Evolutionary conservation across 2,888 invertebrate species (phyloP).

Genomic region (Allolobophora icterica): DNA sequence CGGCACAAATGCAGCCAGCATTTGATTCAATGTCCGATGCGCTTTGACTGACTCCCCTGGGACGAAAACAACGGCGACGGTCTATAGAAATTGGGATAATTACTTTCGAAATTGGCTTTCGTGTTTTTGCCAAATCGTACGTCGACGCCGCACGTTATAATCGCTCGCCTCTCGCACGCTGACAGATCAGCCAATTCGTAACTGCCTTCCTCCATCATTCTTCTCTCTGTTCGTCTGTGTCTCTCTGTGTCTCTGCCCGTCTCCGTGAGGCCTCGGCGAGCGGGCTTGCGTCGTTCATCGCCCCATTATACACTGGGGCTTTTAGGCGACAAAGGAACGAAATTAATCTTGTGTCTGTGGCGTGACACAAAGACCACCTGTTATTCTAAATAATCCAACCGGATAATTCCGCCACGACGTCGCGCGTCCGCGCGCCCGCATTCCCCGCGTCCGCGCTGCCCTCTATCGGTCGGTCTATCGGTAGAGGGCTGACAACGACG

Average conservation of each 20-base stretch:
- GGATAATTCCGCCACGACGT: not conserved
- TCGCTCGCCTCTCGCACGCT: not conserved
- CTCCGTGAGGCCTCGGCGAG: not conserved
- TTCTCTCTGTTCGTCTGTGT: not conserved
- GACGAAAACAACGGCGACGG: not conserved
- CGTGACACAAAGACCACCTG: conserved; percentile 13
- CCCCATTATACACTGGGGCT: not conserved
- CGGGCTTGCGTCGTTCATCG: not conserved
- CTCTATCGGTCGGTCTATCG: not conserved
- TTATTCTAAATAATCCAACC: conserved; percentile 3
- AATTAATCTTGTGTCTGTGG: conserved; percentile 13
- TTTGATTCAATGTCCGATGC: not conserved
- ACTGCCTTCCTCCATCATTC: not conserved
- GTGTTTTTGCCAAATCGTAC: not conserved
- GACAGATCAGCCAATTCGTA: not conserved
- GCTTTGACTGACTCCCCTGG: not conserved
- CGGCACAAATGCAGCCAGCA: not conserved
- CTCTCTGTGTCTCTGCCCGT: not conserved
- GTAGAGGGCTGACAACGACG: not conserved
- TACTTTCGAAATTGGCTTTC: not conserved
- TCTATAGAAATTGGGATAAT: not conserved
- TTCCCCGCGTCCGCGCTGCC: not conserved
- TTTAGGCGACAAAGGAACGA: conserved; percentile 9
- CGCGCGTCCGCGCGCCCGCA: not conserved
- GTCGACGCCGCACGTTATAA: not conserved